Conservation (phyloP, 1,140 invertebrate species). For the Caerostris extrusa region DNA sequence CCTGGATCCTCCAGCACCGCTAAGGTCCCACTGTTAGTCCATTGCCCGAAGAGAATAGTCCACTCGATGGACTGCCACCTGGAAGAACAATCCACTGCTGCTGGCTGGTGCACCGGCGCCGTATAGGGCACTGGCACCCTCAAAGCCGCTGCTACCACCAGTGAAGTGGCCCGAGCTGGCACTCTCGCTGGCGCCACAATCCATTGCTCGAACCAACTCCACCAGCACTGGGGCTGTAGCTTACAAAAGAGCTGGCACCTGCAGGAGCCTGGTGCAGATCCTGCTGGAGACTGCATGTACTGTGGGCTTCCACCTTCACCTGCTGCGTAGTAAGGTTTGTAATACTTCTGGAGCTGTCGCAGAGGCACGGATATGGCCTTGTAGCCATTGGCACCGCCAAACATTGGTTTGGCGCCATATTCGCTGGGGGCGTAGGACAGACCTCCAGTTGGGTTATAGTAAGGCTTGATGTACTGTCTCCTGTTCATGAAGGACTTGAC, state of each 20-base stretch:
- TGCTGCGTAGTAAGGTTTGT: conserved; percentile 69
- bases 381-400: conserved; percentile 35
- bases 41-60: conserved; percentile 1
- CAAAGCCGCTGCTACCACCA: conserved; percentile 16
- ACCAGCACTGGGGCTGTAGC: conserved; percentile 15
- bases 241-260: background rate
- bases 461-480: conserved; percentile 68
- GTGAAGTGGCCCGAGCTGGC: conserved; percentile 58
- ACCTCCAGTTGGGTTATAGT: conserved; percentile 56
- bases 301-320: conserved; percentile 37
- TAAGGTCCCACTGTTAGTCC: background rate
- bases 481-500: conserved; percentile 73
- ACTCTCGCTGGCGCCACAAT: conserved; percentile 65
- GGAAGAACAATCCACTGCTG: conserved; percentile 12
- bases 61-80: conserved; percentile 22
- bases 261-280: background rate
- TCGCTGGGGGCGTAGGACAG: conserved; percentile 32
- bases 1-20: conserved; percentile 34
- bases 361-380: conserved; percentile 72
- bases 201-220: conserved; percentile 35
- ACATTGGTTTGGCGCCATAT: conserved; percentile 62
- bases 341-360: conserved; percentile 75
- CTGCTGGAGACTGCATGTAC: conserved; percentile 33
- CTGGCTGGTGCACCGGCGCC: conserved; percentile 24
- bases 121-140: conserved; percentile 35